Base-by-base conservation (phyloP, 2,797 vertebrate species). In the Xenopus petersii region DNA sequence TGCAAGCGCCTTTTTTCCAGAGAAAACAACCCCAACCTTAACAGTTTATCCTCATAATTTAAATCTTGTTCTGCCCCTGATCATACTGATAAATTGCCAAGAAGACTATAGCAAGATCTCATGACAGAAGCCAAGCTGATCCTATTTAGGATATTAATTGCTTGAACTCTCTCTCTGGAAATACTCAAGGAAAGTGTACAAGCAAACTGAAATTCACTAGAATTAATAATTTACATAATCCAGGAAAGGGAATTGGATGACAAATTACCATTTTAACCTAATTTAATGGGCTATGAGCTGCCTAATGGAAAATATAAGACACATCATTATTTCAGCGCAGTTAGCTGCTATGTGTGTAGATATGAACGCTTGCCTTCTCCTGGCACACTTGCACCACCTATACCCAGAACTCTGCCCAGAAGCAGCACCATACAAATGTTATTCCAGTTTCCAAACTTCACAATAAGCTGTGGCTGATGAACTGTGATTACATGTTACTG, bases 141-240 rank as follows among this genome's bases (percentile, higher is more conserved):
- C 48, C 12, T 26, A 62, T 63, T 63, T 63, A 63, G 61, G 9
- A 63, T 33, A 63, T 63, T 63, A 63, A 63, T 62, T 62, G 33
- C 30, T 12, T 36, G 12, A 62, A 62, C 26, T 36, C 60, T 62
- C 26, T 33, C 26, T 62, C 21, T 21, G 60, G 60, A 36, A 62
- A 62, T 12, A 12, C 30, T 36, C 2, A 16, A 62, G 26, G 30
- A 62, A 33, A 62, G 6, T 33, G 9, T 33, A 12, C 60, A 62
- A 62, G 30, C 24, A 8, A 15, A 33, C 60, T 3, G 24, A 33
- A 33, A 30, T 26, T 62, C 24, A 13, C 21, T 13, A 33, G 7
- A 7, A 12, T 62, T 62, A 62, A 62, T 62, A 36, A 62, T 62
- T 62, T 62, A 62, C 9, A 36, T 9, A 33, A 36, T 62, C 2